Percentiles rank a stretch among this genome's conserved stretches.
Conservation (phyloP, 2,888 invertebrate species). For the Synergus umbraculus region DNA sequence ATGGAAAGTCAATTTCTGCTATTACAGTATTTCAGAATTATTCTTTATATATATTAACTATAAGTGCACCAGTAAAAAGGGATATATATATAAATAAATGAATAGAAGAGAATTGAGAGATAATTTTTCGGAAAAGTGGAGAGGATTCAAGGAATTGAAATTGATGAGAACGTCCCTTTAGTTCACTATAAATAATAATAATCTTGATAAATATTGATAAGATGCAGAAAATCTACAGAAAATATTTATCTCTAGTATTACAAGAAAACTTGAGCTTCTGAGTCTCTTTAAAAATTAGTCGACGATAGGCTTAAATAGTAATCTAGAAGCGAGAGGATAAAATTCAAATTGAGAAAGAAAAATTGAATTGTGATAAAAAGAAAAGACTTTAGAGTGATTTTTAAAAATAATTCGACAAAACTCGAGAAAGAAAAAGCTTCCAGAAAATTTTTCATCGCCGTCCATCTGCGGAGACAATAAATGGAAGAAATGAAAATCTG, state of each 20-base stretch:
- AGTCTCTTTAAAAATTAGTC: constrained; percentile 15
- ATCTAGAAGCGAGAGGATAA: neutral
- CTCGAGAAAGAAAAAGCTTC: neutral
- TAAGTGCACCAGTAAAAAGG: constrained; percentile 5
- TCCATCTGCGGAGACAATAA: constrained; percentile 49
- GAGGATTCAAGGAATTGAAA: neutral
- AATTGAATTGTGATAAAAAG: neutral
- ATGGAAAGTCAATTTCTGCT: constrained; percentile 40
- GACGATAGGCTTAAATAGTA: neutral
- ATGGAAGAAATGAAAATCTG: constrained; percentile 47
- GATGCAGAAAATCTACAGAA: neutral
- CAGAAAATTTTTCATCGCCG: neutral
- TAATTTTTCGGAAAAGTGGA: neutral
- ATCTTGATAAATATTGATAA: neutral
- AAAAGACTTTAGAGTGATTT: neutral
- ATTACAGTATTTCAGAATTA: constrained; percentile 38
- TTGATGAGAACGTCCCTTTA: constrained; percentile 18
- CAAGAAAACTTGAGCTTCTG: neutral
- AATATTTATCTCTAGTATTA: constrained; percentile 9
- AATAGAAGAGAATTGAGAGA: neutral
- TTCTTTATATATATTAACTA: constrained; percentile 37
- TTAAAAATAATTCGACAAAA: neutral
- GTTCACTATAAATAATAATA: neutral
- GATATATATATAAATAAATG: neutral
- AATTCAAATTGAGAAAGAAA: neutral